phyloP scores from a whole-genome alignment of 2,888 invertebrate genomes.

The Andrena dorsata region DNA sequence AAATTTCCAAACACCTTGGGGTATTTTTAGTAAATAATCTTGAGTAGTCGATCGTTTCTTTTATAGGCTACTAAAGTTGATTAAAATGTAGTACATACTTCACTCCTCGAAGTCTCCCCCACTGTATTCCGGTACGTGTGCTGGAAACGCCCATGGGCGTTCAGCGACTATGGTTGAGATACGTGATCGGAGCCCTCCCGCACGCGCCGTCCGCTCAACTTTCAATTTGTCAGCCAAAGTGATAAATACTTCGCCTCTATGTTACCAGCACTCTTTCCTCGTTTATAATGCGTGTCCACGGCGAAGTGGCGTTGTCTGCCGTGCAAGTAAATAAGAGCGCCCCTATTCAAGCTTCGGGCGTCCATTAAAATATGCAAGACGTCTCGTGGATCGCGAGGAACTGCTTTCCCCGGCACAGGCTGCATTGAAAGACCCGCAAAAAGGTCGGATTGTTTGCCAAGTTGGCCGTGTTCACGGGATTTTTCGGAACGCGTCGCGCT shows the following conservation, averaged over 20 bases:
- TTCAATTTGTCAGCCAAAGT: too few relatives aligned
- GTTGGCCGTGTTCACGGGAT: constrained; percentile 1
- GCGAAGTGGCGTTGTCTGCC: background rate
- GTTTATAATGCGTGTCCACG: background rate
- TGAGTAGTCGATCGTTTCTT: too few relatives aligned
- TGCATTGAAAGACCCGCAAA: constrained; percentile 7
- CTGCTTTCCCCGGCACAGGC: background rate
- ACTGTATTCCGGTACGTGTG: too few relatives aligned
- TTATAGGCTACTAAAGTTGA: too few relatives aligned
- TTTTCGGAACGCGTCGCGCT: constrained; percentile 1
- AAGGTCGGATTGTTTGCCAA: constrained; percentile 1
- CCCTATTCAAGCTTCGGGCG: background rate
- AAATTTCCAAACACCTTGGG: too few relatives aligned
- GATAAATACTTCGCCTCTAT: background rate
- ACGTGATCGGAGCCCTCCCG: too few relatives aligned
- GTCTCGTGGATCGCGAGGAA: background rate
- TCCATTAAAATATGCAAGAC: background rate
- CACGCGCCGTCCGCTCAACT: too few relatives aligned
- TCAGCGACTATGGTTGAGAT: too few relatives aligned
- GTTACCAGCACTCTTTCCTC: background rate
- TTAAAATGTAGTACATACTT: too few relatives aligned
- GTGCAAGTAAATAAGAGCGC: background rate
- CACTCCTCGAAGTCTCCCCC: too few relatives aligned
- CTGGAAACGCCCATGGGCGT: too few relatives aligned
- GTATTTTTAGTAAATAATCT: too few relatives aligned